Evolutionary conservation across 2,888 invertebrate genomes (phyloP).

Genomic region (Acanthococcus lagerstroemiae): DNA sequence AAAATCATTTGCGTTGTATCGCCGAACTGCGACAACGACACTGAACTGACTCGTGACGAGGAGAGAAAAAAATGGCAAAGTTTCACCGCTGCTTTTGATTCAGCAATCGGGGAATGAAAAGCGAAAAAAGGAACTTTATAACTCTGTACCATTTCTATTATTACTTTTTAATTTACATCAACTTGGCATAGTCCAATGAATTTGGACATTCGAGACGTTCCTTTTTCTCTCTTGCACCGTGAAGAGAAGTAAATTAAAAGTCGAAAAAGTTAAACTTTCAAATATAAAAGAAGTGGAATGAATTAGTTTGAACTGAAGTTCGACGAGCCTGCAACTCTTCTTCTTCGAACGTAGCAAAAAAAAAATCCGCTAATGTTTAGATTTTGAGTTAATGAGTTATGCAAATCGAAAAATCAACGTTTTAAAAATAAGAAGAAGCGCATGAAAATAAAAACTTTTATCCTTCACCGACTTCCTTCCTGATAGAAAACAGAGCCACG

Average conservation of each 20-base stretch:
- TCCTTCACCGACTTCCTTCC: constrained; percentile 18
- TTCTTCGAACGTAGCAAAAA: constrained; percentile 3
- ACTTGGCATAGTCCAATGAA: constrained; percentile 24
- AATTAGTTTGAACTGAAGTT: constrained; percentile 29
- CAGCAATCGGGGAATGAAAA: too few relatives aligned
- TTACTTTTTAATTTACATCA: constrained; percentile 30
- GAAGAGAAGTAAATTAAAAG: constrained; percentile 29
- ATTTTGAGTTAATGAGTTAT: constrained; percentile 31
- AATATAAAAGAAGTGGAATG: constrained; percentile 30
- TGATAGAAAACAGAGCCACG: constrained; percentile 4
- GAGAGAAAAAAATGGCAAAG: too few relatives aligned
- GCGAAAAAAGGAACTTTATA: not conserved
- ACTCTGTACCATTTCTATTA: not conserved
- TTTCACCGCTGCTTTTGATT: too few relatives aligned
- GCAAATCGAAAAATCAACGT: constrained; percentile 30
- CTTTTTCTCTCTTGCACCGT: not conserved
- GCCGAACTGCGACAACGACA: too few relatives aligned
- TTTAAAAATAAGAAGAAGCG: constrained; percentile 27
- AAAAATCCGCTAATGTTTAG: constrained; percentile 27
- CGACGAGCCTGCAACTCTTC: constrained; percentile 26
- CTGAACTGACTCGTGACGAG: too few relatives aligned
- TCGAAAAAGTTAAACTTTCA: constrained; percentile 30
- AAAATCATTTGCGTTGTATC: too few relatives aligned
- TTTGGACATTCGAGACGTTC: constrained; percentile 25
- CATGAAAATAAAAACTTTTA: constrained; percentile 27